Percentiles rank a stretch among this genome's conserved stretches.
Conservation (phyloP, 2,113 vertebrate species). For the Salminus brasiliensis region DNA sequence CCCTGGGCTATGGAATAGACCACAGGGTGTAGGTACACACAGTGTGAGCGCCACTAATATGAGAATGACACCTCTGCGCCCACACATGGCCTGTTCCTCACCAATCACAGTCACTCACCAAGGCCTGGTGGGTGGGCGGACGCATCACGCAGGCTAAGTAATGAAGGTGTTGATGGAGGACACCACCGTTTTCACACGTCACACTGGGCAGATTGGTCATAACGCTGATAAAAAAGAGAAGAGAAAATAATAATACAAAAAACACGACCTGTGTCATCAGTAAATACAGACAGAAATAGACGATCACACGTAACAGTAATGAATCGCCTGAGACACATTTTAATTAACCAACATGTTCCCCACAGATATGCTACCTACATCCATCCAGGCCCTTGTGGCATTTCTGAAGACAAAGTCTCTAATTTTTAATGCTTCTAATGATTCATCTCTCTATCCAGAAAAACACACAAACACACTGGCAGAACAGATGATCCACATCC, state of each 20-base stretch:
- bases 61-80: conserved; percentile 61
- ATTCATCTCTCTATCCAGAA: conserved; percentile 27
- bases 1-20: conserved; percentile 51
- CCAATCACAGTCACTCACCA: conserved; percentile 60
- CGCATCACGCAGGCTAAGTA: conserved; percentile 59
- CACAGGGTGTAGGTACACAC: conserved; percentile 60
- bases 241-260: background rate
- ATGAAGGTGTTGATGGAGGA: conserved; percentile 62
- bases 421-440: conserved; percentile 40
- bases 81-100: conserved; percentile 61
- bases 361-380: conserved; percentile 39
- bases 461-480: conserved; percentile 31
- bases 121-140: conserved; percentile 58
- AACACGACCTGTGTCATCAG: conserved; percentile 40
- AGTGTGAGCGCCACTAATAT: conserved; percentile 61
- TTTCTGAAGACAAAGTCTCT: conserved; percentile 32
- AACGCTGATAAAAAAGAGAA: conserved; percentile 41
- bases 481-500: conserved; percentile 7
- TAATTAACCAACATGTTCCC: conserved; percentile 46
- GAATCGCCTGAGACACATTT: conserved; percentile 33
- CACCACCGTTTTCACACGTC: conserved; percentile 60
- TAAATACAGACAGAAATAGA: conserved; percentile 53
- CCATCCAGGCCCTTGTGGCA: conserved; percentile 27
- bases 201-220: conserved; percentile 60
- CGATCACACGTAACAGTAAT: conserved; percentile 30